A percentile compares a stretch with the other conserved stretches of the same genome.
These are phyloP conservation scores for Alosa sapidissima DNA, from an alignment of 2,797 vertebrate genomes.

Conservation along the genomic window DNA sequence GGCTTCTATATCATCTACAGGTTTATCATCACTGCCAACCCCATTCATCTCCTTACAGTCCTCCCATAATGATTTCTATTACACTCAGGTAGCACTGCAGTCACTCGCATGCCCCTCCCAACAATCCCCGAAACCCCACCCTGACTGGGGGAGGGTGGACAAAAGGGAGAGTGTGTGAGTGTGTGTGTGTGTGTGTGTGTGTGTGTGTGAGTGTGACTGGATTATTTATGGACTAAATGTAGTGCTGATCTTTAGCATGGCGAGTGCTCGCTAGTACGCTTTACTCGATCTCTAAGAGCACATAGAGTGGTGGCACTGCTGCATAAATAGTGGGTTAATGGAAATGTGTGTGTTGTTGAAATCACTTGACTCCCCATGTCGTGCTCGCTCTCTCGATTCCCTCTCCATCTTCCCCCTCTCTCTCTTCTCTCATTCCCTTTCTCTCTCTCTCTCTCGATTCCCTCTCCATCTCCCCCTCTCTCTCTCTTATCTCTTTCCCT, in stretches of 20 bases:
- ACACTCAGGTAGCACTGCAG: background rate
- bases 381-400: background rate
- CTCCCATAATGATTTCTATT: background rate
- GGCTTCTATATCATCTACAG: background rate
- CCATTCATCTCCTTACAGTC: background rate
- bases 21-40: background rate
- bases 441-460: too few relatives aligned
- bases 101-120: background rate
- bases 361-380: background rate
- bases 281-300: background rate
- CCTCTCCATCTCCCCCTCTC: background rate
- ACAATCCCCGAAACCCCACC: too few relatives aligned
- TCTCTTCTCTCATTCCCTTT: background rate
- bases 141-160: too few relatives aligned
- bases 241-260: background rate
- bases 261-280: background rate
- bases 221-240: background rate
- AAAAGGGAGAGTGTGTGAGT: background rate
- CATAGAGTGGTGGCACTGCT: background rate
- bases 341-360: background rate
- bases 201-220: background rate
- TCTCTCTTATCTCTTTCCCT: background rate
- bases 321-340: constrained; percentile 14
- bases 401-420: background rate
- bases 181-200: background rate